Conservation (phyloP, 2,113 vertebrate genomes). For the Clarias macrocephalus region DNA sequence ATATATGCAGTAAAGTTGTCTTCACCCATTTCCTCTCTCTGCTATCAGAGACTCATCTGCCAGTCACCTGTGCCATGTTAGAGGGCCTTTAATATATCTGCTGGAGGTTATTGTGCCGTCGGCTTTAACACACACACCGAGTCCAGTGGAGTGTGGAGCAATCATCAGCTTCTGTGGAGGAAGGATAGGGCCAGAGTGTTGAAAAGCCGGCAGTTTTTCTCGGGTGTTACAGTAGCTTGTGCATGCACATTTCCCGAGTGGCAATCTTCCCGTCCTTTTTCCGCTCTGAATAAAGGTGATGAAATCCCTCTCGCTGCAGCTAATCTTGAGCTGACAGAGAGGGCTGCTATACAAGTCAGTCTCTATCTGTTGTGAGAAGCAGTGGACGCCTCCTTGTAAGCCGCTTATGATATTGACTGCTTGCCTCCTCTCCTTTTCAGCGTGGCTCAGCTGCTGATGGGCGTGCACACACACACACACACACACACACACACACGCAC, state of each 20-base stretch:
- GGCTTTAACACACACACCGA: slow-evolving; percentile 47
- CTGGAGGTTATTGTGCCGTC: slow-evolving; percentile 51
- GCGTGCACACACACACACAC: slow-evolving; percentile 30
- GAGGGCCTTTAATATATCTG: slow-evolving; percentile 57
- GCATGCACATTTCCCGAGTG: slow-evolving; percentile 58
- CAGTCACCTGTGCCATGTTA: slow-evolving; percentile 57
- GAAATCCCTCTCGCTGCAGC: slow-evolving; percentile 58
- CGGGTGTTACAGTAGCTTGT: slow-evolving; percentile 56
- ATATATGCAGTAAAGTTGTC: slow-evolving; percentile 49
- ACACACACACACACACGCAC: slow-evolving; percentile 16
- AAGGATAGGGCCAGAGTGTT: slow-evolving; percentile 49
- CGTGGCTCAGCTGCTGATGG: slow-evolving; percentile 48
- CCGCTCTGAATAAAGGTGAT: slow-evolving; percentile 59
- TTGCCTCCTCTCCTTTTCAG: slow-evolving; percentile 54
- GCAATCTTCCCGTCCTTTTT: slow-evolving; percentile 57
- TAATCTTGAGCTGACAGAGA: slow-evolving; percentile 61
- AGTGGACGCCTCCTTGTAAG: slow-evolving; percentile 56
- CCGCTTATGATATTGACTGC: slow-evolving; percentile 62
- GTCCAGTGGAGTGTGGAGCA: slow-evolving; percentile 55
- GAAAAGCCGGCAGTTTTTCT: slow-evolving; percentile 49
- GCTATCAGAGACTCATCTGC: slow-evolving; percentile 56
- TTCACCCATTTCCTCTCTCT: slow-evolving; percentile 52
- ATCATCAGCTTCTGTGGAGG: slow-evolving; percentile 51
- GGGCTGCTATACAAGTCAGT: slow-evolving; percentile 53
- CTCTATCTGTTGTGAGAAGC: slow-evolving; percentile 57